A percentile compares a stretch with the other conserved stretches of the same genome.
phyloP scores from a whole-genome alignment of 2,797 vertebrate species.

The Fistularia commersonii region DNA sequence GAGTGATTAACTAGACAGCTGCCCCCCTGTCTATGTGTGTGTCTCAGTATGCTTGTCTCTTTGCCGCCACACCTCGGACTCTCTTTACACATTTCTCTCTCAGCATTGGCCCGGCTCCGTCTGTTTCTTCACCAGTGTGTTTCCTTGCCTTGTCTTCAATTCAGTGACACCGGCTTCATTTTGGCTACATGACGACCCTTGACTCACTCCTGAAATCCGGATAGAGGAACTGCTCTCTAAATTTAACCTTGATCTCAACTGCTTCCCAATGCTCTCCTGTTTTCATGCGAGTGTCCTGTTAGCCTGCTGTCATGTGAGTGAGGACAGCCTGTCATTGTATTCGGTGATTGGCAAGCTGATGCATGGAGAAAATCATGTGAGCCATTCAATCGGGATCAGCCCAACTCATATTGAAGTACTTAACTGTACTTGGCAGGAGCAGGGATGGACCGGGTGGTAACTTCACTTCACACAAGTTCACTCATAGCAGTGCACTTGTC shows the following conservation, averaged over 20 bases:
- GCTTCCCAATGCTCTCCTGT: constrained; percentile 42
- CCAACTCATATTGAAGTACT: constrained; percentile 45
- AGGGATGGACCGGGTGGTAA: constrained; percentile 11
- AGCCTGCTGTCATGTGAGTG: constrained; percentile 65
- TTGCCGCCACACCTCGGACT: constrained; percentile 12
- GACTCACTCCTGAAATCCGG: constrained; percentile 34
- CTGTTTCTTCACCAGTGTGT: constrained; percentile 13
- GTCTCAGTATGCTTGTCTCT: constrained; percentile 21
- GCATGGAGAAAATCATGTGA: constrained; percentile 64
- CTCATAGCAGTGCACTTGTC: constrained; percentile 10
- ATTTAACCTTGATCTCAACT: constrained; percentile 68
- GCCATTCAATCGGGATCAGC: constrained; percentile 48
- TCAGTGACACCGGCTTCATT: constrained; percentile 70
- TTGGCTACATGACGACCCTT: constrained; percentile 70
- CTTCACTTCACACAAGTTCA: constrained; percentile 8
- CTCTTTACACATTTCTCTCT: constrained; percentile 7
- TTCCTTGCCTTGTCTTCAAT: constrained; percentile 24
- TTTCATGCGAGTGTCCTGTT: constrained; percentile 41
- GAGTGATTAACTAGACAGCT: constrained; percentile 88
- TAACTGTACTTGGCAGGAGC: constrained; percentile 44
- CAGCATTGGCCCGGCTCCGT: constrained; percentile 12
- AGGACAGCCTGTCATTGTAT: constrained; percentile 69
- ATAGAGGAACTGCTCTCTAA: constrained; percentile 62
- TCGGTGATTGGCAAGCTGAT: constrained; percentile 66
- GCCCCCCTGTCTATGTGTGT: constrained; percentile 55